Evolutionary conservation across 2,888 invertebrate genomes (phyloP).

Genomic region (Diachrysia chrysitis): DNA sequence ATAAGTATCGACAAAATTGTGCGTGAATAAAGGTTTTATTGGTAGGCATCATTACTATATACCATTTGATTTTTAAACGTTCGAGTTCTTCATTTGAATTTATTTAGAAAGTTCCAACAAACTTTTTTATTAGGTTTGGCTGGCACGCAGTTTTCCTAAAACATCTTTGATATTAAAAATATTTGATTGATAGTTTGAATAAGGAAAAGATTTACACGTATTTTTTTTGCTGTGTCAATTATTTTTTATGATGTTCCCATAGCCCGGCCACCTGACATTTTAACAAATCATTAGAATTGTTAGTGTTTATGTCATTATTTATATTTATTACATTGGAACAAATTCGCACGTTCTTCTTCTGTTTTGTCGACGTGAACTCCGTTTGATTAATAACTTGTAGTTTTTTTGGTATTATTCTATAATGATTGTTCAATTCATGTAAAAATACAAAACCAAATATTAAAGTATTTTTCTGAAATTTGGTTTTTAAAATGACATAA

Average conservation of each 20-base stretch:
- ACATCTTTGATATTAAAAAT: slow-evolving; percentile 17
- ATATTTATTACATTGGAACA: neutral
- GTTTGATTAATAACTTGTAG: neutral
- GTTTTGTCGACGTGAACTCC: neutral
- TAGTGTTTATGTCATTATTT: neutral
- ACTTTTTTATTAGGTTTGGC: neutral
- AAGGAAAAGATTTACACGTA: slow-evolving; percentile 9
- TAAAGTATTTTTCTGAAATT: too few species aligned
- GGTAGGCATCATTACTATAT: slow-evolving; percentile 67
- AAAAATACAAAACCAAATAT: too few species aligned
- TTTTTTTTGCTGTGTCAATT: slow-evolving; percentile 6
- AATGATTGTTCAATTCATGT: neutral
- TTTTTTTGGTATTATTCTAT: neutral
- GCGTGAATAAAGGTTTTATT: slow-evolving; percentile 75
- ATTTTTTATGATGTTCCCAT: slow-evolving; percentile 21
- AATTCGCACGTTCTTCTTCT: neutral
- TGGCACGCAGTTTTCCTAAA: slow-evolving; percentile 29
- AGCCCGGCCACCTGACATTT: slow-evolving; percentile 31
- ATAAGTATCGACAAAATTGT: slow-evolving; percentile 68
- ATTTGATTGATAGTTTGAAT: slow-evolving; percentile 5
- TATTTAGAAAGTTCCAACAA: slow-evolving; percentile 57
- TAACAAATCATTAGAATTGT: slow-evolving; percentile 11
- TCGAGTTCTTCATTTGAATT: slow-evolving; percentile 27
- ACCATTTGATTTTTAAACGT: slow-evolving; percentile 56
- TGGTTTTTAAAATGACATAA: too few species aligned